These are phyloP conservation scores for Chrysomallon squamiferum DNA, from an alignment of 1,140 invertebrate species.

Conservation along the genomic window DNA sequence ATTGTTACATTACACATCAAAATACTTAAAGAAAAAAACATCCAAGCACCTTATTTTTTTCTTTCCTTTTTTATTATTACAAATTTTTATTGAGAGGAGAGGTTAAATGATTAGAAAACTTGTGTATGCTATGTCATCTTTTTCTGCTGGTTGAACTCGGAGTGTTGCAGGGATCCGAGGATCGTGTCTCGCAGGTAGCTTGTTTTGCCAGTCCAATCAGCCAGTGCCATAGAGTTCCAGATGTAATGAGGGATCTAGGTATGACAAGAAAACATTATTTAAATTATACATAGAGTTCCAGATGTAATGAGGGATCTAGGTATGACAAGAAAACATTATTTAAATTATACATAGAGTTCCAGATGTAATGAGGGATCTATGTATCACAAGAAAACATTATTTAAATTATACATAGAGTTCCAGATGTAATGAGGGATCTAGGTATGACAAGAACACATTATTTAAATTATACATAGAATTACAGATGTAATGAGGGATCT, in stretches of 20 bases:
- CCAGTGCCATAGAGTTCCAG: constrained; percentile 27
- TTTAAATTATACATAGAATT: background rate
- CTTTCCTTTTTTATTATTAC: no score
- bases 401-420: constrained; percentile 20
- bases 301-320: constrained; percentile 19
- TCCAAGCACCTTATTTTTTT: no score
- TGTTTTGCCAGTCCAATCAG: constrained; percentile 15
- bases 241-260: constrained; percentile 19
- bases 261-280: background rate
- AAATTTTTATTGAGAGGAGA: no score
- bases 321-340: background rate
- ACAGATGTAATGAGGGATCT: no score
- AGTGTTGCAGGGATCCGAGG: background rate
- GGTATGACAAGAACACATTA: background rate
- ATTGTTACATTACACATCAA: no score
- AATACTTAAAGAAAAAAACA: no score
- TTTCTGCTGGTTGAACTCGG: no score
- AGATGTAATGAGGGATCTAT: constrained; percentile 22
- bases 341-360: constrained; percentile 21
- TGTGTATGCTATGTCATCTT: no score
- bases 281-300: constrained; percentile 24
- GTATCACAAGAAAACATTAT: background rate
- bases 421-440: constrained; percentile 24
- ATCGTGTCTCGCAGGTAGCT: constrained; percentile 19
- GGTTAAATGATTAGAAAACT: no score